These are phyloP conservation scores for Poeciliopsis turneri DNA, from an alignment of 2,797 vertebrate genomes.

Conservation along the genomic window DNA sequence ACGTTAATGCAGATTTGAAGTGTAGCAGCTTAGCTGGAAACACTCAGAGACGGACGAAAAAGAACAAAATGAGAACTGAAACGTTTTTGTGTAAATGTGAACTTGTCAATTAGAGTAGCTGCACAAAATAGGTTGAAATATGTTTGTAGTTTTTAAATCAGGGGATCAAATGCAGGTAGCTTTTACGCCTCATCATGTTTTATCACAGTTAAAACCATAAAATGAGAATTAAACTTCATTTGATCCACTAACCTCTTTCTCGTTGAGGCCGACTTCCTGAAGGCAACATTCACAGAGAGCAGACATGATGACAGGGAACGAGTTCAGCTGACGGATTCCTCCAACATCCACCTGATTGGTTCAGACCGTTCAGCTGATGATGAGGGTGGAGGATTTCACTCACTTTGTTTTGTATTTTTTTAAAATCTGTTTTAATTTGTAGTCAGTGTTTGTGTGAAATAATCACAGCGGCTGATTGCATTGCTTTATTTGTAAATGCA, in stretches of 20 bases:
- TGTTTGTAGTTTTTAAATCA: neutral
- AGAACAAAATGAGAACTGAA: neutral
- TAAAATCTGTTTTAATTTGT: no score
- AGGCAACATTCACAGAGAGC: neutral
- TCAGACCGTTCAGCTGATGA: no score
- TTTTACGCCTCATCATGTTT: neutral
- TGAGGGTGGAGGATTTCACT: no score
- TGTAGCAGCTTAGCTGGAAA: neutral
- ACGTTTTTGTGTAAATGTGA: neutral
- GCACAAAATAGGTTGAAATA: neutral
- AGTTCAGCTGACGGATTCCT: no score
- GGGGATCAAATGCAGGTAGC: neutral
- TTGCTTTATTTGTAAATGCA: no score
- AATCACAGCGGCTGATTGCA: no score
- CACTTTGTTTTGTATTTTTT: no score
- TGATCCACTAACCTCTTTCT: neutral
- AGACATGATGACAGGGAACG: neutral
- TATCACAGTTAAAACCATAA: neutral
- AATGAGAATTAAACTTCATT: neutral
- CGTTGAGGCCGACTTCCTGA: neutral
- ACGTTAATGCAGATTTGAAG: conserved; percentile 13
- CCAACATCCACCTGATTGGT: no score
- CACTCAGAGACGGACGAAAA: no score
- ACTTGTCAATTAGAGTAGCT: neutral
- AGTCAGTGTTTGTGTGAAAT: no score